Conservation (phyloP, 2,888 invertebrate species). For the Leptopterna dolabrata region DNA sequence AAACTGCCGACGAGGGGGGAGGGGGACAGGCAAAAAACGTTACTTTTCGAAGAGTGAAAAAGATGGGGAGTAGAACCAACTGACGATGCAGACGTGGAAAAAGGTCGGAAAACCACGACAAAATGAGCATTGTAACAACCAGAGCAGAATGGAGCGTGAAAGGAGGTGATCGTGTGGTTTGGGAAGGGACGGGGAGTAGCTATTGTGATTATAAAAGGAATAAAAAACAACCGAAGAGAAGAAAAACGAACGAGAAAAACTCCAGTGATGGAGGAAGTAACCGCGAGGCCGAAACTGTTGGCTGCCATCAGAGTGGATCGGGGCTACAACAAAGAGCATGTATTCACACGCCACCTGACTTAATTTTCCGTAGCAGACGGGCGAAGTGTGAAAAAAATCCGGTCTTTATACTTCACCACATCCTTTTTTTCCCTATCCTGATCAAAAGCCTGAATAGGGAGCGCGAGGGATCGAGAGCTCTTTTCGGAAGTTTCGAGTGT, state of each 20-base stretch:
- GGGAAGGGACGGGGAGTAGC: background rate
- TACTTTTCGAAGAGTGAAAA: background rate
- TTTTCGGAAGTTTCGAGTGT: background rate
- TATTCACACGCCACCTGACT: constrained; percentile 50
- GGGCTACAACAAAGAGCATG: constrained; percentile 10
- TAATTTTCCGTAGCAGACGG: constrained; percentile 31
- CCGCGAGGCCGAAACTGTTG: constrained; percentile 25
- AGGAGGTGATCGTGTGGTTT: constrained; percentile 26
- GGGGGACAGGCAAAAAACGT: background rate
- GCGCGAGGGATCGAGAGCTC: background rate
- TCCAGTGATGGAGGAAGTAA: constrained; percentile 44
- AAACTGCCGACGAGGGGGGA: background rate
- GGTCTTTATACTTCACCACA: background rate
- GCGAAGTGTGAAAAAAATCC: constrained; percentile 34
- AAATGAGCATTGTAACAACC: constrained; percentile 43
- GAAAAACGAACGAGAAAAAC: constrained; percentile 14
- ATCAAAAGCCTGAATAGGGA: background rate
- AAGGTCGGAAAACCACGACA: constrained; percentile 18
- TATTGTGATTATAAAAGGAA: constrained; percentile 42
- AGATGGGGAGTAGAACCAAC: constrained; percentile 26
- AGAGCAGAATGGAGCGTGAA: constrained; percentile 46
- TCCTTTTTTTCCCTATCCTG: background rate
- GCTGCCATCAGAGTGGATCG: background rate
- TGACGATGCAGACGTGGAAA: constrained; percentile 20
- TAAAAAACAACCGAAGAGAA: constrained; percentile 36